Evolutionary conservation across 2,888 invertebrate genomes (phyloP).

Genomic region (Imbricaverruca yamaguchii): DNA sequence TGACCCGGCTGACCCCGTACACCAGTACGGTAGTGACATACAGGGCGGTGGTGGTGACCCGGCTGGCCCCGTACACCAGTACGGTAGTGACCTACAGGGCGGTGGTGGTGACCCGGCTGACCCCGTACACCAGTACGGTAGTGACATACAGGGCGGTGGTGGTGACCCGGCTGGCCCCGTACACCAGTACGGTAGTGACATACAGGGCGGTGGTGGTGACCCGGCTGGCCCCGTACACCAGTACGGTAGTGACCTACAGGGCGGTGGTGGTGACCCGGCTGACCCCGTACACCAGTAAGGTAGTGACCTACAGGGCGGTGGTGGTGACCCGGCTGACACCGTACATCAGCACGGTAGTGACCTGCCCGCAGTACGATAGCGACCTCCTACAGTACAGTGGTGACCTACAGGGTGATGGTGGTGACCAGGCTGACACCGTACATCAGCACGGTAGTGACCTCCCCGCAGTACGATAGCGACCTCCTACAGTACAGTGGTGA

Average conservation of each 20-base stretch:
- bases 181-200: slow-evolving; percentile 75
- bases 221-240: slow-evolving; percentile 88
- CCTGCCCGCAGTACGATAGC: too few relatives aligned
- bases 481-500: too few relatives aligned
- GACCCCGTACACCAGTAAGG: slow-evolving; percentile 87
- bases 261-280: slow-evolving; percentile 94
- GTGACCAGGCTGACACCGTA: slow-evolving; percentile 84
- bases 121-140: too few relatives aligned
- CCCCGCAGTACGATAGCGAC: too few relatives aligned
- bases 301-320: slow-evolving; percentile 76
- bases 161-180: slow-evolving; percentile 91
- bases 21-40: too few relatives aligned
- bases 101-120: too few relatives aligned
- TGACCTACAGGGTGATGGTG: too few relatives aligned
- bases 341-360: slow-evolving; percentile 87
- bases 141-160: slow-evolving; percentile 76
- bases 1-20: too few relatives aligned
- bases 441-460: slow-evolving; percentile 69
- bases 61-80: slow-evolving; percentile 85
- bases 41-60: slow-evolving; percentile 50
- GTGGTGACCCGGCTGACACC: slow-evolving; percentile 94
- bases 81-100: slow-evolving; percentile 60
- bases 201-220: slow-evolving; percentile 94
- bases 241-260: slow-evolving; percentile 70
- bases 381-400: too few relatives aligned